These are phyloP conservation scores for Anas platyrhynchos DNA, from an alignment of 2,113 vertebrate genomes.

Conservation along the genomic window DNA sequence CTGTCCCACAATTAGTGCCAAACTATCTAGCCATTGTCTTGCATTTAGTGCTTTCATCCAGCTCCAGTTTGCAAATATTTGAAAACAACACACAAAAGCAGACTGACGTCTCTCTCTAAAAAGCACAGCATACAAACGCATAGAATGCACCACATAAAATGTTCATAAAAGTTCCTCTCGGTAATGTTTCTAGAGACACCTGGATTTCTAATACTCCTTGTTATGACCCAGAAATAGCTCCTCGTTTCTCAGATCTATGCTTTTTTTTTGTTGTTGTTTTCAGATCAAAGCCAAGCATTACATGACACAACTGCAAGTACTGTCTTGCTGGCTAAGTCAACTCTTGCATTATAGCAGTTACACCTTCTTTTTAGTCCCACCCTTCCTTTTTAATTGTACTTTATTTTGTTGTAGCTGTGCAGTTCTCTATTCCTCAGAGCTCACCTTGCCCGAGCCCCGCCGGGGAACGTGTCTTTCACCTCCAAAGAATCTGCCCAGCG, in stretches of 20 bases:
- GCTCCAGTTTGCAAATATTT: neutral
- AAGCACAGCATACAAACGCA: neutral
- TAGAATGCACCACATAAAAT: neutral
- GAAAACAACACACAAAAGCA: constrained; percentile 9
- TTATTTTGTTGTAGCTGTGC: constrained; percentile 39
- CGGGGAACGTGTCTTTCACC: constrained; percentile 90
- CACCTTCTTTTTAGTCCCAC: constrained; percentile 42
- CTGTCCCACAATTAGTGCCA: neutral
- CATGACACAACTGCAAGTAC: neutral
- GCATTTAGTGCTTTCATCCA: neutral
- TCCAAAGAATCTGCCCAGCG: constrained; percentile 96
- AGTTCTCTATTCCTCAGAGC: constrained; percentile 81
- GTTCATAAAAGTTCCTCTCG: neutral
- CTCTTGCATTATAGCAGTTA: constrained; percentile 52
- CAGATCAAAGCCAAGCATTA: constrained; percentile 6
- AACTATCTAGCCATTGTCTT: neutral
- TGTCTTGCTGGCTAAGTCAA: constrained; percentile 50
- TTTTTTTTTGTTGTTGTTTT: neutral
- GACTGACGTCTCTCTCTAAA: neutral
- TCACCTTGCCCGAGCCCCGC: constrained; percentile 95
- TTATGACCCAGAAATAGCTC: neutral
- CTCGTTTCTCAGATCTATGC: neutral
- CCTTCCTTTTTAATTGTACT: constrained; percentile 45
- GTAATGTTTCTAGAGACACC: neutral
- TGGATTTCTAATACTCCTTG: constrained; percentile 12